phyloP scores from a whole-genome alignment of 2,797 vertebrate genomes.

The Crypturellus tataupa region DNA sequence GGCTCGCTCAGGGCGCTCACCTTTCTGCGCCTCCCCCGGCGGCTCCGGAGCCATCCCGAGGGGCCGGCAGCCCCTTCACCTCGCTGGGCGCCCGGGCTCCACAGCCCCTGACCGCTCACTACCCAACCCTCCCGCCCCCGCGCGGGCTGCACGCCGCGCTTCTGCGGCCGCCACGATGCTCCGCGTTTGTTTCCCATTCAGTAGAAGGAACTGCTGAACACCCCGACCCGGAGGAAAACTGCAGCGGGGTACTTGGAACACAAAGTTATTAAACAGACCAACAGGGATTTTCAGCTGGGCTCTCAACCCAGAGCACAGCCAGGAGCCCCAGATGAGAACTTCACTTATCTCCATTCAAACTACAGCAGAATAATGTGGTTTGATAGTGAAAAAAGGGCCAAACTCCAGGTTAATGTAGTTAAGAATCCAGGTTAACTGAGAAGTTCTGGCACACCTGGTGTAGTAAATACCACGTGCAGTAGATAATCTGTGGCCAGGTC shows the following conservation, averaged over 20 bases:
- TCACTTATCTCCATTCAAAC: not conserved
- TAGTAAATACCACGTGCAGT: not conserved
- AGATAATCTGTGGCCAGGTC: not conserved
- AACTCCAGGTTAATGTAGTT: rapidly evolving
- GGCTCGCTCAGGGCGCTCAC: not conserved
- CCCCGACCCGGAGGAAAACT: constrained; percentile 19
- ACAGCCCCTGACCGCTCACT: rapidly evolving
- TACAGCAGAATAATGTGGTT: not conserved
- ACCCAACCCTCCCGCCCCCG: not conserved
- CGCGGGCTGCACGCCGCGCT: not conserved
- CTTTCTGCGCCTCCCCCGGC: not conserved
- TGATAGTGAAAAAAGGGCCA: not conserved
- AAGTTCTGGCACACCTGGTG: not conserved
- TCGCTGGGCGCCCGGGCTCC: not conserved
- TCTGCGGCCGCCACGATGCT: not conserved
- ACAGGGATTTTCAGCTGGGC: not conserved
- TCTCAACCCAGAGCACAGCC: not conserved
- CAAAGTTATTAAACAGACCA: not conserved
- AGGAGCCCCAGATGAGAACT: not conserved
- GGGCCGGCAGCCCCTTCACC: not conserved
- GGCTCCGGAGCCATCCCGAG: not conserved
- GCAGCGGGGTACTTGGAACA: not conserved
- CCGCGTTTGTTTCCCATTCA: not conserved
- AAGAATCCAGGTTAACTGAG: not conserved
- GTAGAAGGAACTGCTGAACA: not conserved